Evolutionary conservation across 2,888 invertebrate genomes (phyloP), one percentile per base, ranked within the genome.

Genomic region (Luperina nickerlii): DNA sequence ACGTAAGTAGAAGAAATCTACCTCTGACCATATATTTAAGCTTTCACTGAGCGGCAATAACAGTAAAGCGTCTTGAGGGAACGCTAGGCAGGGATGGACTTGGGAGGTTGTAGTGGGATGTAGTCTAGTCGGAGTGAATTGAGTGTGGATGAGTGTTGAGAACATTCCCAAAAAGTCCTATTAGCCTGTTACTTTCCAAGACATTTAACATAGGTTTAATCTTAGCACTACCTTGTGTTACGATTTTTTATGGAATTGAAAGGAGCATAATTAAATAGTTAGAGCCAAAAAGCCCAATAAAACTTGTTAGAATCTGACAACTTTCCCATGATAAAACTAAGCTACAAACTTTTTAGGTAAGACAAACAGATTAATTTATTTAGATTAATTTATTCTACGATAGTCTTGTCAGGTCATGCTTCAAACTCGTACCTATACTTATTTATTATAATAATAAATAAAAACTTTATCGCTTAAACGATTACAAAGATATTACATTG

Each of bases 51-150:
- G 91, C 91, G 93, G 94, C 94, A 92, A 93, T 95, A 95, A 94
- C 94, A 93, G 92, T 95, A 95, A 95, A 95, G 92, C 91, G 94
- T 93, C 95, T 93, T 90, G 85, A 88, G 94, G 93, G 94, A 94
- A 90, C 91, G 83, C 88, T 86, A 80, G 38, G 9, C 91, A 89
- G 93, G 85, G 86, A 27, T 77, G 91, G 79, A 91, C 83, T 60
- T 88, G 15, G 75, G 79, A 67, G 20, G 18, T n/a, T 57, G 74
- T n/a, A 2, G 9, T 24, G 38, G 15, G 2, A 63, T 60, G n/a
- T 45, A 27, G 66, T 45, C 9, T 48, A 24, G 38, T 42, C 38
- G 18, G n/a, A 54, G 32, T 65, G 32, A 32, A 27, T 48, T 48
- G 20, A 24, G 8, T 15, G 13, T 24, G 18, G 24, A 20, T 48